Conservation (phyloP, 2,113 vertebrate genomes). For the Calonectris borealis region DNA sequence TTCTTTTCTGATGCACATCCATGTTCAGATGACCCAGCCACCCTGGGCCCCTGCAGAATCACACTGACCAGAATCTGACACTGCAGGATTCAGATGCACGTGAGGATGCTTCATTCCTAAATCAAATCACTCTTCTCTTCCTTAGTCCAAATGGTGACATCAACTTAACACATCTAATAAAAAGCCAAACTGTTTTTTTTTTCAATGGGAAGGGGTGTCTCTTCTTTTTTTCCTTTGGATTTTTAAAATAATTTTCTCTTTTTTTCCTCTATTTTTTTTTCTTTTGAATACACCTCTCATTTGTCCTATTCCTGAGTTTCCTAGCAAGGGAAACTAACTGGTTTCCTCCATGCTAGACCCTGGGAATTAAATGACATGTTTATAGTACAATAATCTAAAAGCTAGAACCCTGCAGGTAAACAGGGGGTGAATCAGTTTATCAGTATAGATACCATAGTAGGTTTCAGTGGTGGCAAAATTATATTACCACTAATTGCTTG, state of each 20-base stretch:
- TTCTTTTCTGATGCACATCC: background rate
- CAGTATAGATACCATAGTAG: background rate
- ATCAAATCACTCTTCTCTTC: background rate
- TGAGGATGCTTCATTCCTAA: background rate
- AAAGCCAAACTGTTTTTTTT: background rate
- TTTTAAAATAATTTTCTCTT: background rate
- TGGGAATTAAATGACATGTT: background rate
- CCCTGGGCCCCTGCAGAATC: background rate
- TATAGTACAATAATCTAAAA: background rate
- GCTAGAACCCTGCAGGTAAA: background rate
- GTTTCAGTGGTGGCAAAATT: background rate
- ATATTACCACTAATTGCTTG: background rate
- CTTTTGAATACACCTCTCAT: background rate
- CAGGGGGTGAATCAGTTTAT: background rate
- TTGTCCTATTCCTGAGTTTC: background rate
- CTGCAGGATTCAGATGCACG: accelerated
- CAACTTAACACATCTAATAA: background rate
- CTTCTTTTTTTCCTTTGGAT: background rate
- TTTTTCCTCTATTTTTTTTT: no score
- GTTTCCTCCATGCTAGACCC: background rate
- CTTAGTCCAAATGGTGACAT: background rate
- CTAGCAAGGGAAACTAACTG: background rate
- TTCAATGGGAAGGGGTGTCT: background rate
- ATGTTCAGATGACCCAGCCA: background rate
- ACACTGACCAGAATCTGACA: background rate